These are phyloP conservation scores for Campoplex nolae DNA, from an alignment of 2,888 invertebrate genomes.

Conservation along the genomic window DNA sequence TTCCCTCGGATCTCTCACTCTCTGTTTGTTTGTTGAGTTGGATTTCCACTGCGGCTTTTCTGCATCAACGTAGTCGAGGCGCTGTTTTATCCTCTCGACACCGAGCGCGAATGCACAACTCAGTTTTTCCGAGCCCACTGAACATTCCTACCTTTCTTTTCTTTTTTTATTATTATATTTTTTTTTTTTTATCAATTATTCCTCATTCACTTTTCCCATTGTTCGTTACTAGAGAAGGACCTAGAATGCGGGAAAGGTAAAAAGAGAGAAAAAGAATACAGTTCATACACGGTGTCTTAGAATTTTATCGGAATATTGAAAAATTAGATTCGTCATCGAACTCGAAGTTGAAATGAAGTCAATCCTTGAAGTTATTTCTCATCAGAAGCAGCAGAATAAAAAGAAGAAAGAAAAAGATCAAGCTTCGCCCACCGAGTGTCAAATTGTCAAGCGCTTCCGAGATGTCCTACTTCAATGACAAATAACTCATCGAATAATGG, in stretches of 20 bases:
- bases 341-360: background rate
- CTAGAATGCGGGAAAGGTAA: background rate
- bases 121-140: constrained; percentile 23
- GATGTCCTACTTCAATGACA: background rate
- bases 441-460: background rate
- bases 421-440: background rate
- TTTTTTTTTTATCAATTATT: constrained; percentile 46
- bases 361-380: background rate
- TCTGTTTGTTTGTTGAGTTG: constrained; percentile 39
- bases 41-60: constrained; percentile 28
- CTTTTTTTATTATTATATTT: background rate
- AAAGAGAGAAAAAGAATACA: background rate
- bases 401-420: too few relatives aligned
- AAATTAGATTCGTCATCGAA: background rate
- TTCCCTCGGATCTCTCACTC: constrained; percentile 18
- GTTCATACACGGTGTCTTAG: background rate
- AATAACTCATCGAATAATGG: background rate
- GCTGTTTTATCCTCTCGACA: constrained; percentile 45
- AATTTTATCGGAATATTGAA: background rate
- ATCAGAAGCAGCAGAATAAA: too few relatives aligned
- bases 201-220: constrained; percentile 54
- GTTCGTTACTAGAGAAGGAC: constrained; percentile 28
- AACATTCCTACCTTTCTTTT: constrained; percentile 17
- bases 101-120: constrained; percentile 28
- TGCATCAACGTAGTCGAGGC: constrained; percentile 41